Evolutionary conservation across 2,113 vertebrate genomes (phyloP), one percentile per base, ranked within the genome.

Genomic region (Silurus meridionalis): DNA sequence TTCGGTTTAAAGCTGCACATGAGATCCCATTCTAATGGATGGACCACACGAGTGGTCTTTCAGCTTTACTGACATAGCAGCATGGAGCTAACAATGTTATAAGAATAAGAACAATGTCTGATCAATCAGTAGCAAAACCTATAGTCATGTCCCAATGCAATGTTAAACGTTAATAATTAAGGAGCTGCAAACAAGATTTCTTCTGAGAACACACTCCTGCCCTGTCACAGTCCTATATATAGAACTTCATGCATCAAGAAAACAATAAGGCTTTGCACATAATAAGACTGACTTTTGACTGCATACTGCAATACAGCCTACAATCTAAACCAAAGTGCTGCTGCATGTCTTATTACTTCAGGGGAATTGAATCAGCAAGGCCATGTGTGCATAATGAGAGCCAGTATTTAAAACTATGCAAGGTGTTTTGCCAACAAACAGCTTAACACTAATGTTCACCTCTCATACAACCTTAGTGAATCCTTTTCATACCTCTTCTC

Each of bases 401-500:
- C 55, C 6, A 85, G 64, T 67, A 78, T 77, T 88, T 86, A 84
- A 87, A 17, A 72, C 74, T 90, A 85, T 83, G 88, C 89, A 87
- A 84, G 6, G 71, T 87, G 63, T 80, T 72, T 72, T 48, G 66
- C 28, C 6, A 37, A 19, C 37, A 48, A 71, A 46, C 19, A 72
- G 17, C 46, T 48, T 9, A n/a, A 57, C 53, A 52, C n/a, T 57
- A n/a, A 17, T 48, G 53, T 10, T 55, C 21, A 46, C 57, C 53
- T 50, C 21, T 53, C 72, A 53, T 13, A 52, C 21, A 75, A 50
- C 37, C 72, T 86, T 61, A 81, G 69, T 58, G 19, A 85, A 88
- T 87, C 85, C 80, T 61, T 74, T 55, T 81, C 71, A 69, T 85
- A 37, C 81, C 85, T 61, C 78, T 61, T 48, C 82, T 48, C 48